These are phyloP conservation scores for Pampus argenteus DNA, from an alignment of 2,797 vertebrate genomes.

Conservation along the genomic window DNA sequence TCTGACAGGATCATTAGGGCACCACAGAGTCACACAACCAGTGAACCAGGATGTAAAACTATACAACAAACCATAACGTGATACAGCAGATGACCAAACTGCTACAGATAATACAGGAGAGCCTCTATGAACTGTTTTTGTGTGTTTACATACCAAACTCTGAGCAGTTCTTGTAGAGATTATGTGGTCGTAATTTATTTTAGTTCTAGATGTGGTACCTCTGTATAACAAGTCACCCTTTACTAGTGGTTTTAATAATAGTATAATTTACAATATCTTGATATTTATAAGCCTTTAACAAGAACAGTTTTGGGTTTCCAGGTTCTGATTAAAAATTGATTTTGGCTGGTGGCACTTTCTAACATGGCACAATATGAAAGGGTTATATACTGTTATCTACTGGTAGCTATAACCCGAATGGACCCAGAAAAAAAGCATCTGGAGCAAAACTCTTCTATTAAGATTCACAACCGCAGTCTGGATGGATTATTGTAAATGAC, in stretches of 20 bases:
- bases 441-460: background rate
- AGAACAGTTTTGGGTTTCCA: background rate
- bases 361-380: background rate
- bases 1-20: constrained; percentile 36
- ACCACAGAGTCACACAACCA: constrained; percentile 20
- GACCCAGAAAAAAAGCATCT: background rate
- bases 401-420: background rate
- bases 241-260: background rate
- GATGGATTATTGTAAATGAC: background rate
- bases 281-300: too few species aligned
- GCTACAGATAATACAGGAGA: background rate
- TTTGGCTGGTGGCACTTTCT: background rate
- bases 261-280: background rate
- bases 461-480: background rate
- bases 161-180: background rate
- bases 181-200: background rate
- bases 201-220: background rate
- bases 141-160: background rate
- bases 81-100: constrained; percentile 21
- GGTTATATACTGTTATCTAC: background rate
- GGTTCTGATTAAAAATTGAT: background rate
- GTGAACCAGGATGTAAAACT: constrained; percentile 42
- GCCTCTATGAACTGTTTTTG: background rate
- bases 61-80: constrained; percentile 19
- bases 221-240: background rate